These are phyloP conservation scores for Phrynocephalus guinanensis DNA, from an alignment of 2,797 vertebrate species.

Conservation along the genomic window DNA sequence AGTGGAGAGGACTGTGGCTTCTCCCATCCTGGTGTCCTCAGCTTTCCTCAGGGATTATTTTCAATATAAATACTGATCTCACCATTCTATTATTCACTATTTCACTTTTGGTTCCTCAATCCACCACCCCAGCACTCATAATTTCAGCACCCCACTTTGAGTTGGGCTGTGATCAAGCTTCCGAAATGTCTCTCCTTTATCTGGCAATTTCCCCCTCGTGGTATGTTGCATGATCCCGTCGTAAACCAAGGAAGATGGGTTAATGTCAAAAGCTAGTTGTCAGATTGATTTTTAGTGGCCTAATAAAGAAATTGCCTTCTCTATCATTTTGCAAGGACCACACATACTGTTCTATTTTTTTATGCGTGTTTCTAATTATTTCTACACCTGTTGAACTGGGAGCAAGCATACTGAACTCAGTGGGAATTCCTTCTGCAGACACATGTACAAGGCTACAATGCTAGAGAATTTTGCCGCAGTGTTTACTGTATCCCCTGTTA, in stretches of 20 bases:
- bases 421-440: neutral
- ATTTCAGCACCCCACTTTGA: neutral
- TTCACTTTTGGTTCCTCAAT: neutral
- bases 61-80: neutral
- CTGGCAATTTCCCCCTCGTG: no score
- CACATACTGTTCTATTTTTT: no score
- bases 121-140: neutral
- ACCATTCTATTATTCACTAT: neutral
- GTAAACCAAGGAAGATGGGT: no score
- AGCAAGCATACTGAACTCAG: neutral
- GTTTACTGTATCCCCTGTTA: neutral
- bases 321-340: no score
- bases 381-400: neutral
- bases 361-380: neutral
- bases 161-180: no score
- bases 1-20: neutral
- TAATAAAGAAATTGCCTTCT: no score
- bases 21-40: neutral
- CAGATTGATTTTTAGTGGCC: no score
- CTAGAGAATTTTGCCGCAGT: neutral
- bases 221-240: no score
- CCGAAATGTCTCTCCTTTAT: no score
- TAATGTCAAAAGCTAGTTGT: no score
- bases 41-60: neutral
- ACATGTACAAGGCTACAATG: neutral